Conservation (phyloP, 1,140 invertebrate species). For the Cryptotermes secundus region DNA sequence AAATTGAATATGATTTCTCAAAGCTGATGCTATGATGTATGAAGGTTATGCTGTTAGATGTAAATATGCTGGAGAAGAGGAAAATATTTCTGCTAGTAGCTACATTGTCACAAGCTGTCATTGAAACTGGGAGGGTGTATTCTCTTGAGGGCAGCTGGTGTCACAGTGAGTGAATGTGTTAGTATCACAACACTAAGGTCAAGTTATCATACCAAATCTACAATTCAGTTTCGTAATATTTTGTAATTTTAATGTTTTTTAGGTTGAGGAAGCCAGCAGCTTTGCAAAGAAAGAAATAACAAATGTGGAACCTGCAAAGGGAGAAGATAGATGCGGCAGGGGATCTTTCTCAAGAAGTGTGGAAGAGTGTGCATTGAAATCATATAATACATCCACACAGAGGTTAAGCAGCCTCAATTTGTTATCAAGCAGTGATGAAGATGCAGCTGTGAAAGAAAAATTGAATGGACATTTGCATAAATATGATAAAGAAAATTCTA, state of each 20-base stretch:
- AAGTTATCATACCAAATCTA: no score
- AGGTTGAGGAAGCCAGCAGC: not conserved
- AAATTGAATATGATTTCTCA: no score
- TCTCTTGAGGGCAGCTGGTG: no score
- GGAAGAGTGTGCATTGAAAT: not conserved
- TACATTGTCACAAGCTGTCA: no score
- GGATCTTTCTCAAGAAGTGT: not conserved
- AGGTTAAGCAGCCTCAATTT: not conserved
- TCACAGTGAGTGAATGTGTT: no score
- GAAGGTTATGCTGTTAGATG: no score
- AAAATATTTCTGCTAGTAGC: no score
- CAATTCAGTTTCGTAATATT: no score
- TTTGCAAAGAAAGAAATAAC: not conserved
- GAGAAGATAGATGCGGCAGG: not conserved
- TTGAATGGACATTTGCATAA: not conserved
- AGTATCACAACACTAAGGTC: no score
- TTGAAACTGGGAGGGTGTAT: no score
- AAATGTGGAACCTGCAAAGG: not conserved
- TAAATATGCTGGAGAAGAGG: no score
- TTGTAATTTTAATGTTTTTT: not conserved
- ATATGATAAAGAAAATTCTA: not conserved
- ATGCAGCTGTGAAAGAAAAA: not conserved
- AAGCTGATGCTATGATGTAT: no score
- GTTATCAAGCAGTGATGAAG: not conserved
- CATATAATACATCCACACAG: not conserved